Evolutionary conservation across 2,113 vertebrate species (phyloP), one percentile per base, ranked within the genome.

Genomic region (Tricholaema leucomelas): DNA sequence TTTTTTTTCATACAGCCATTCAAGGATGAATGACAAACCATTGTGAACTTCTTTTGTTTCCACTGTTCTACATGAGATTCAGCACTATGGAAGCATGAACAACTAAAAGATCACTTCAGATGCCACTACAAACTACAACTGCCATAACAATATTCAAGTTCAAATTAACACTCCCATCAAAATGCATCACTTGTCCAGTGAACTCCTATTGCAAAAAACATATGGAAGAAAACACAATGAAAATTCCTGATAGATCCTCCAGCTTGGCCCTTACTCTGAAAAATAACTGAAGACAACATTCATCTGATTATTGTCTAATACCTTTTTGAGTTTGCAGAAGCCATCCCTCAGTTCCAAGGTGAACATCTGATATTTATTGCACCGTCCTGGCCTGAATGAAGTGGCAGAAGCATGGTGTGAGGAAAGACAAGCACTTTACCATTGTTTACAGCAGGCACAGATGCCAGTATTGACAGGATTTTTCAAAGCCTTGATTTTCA

Each of bases 311-410:
- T 58, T 40, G 28, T 28, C 31, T 77, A 74, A 91, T 19, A 23
- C 27, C 18, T 73, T 90, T 80, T 5, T 28, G 35, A 88, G 55
- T 74, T 50, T 78, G 56, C 36, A 80, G 24, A 86, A 93, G 58
- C 19, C 31, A 63, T 9, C 8, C 17, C 31, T 59, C 42, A 33
- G 31, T n/a, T 82, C 35, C 75, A 85, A 75, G 20, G 30, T 52
- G 54, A 91, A 46, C 11, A 55, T 64, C 6, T 18, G 50, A 6
- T 15, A 48, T 19, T 58, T 75, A 56, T 2, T 79, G 79, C n/a
- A 73, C 28, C 23, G 40, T 56, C 27, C 0, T 6, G n/a, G 59
- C 35, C n/a, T 27, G 6, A 69, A 35, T 1, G 14, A 69, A 61
- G 55, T 6, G 10, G n/a, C 50, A 80, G 23, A 35, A n/a, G 15